These are phyloP conservation scores for Misgurnus mizolepis DNA, from an alignment of 2,113 vertebrate species.

Conservation along the genomic window DNA sequence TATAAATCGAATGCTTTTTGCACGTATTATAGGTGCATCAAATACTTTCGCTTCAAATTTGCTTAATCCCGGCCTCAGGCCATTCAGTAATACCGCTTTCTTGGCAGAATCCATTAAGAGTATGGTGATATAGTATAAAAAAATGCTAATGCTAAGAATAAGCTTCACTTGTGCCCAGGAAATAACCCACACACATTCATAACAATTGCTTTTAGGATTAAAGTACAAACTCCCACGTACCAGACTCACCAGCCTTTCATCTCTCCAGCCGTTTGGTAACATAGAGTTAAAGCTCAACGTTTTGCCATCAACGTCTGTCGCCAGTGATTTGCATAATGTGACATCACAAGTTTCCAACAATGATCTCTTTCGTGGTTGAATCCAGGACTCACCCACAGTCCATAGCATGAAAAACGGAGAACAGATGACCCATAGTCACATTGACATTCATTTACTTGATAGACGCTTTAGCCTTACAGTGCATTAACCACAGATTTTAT, in stretches of 20 bases:
- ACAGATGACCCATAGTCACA: background rate
- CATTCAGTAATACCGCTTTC: no score
- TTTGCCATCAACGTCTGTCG: slow-evolving; percentile 17
- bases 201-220: slow-evolving; percentile 17
- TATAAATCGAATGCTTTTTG: no score
- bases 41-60: no score
- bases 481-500: background rate
- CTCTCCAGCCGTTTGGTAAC: background rate
- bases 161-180: background rate
- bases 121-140: no score
- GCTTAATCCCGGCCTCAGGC: no score
- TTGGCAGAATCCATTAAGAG: no score
- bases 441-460: background rate
- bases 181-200: background rate
- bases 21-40: no score
- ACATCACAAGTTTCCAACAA: slow-evolving; percentile 62
- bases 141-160: background rate
- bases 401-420: background rate
- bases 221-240: slow-evolving; percentile 28
- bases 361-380: slow-evolving; percentile 17
- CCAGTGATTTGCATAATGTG: slow-evolving; percentile 67
- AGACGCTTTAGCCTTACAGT: background rate
- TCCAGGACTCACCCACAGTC: slow-evolving; percentile 13
- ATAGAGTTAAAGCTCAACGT: slow-evolving; percentile 19
- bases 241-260: slow-evolving; percentile 12